Evolutionary conservation across 2,797 vertebrate species (phyloP).

Genomic region (Heliangelus exortis): DNA sequence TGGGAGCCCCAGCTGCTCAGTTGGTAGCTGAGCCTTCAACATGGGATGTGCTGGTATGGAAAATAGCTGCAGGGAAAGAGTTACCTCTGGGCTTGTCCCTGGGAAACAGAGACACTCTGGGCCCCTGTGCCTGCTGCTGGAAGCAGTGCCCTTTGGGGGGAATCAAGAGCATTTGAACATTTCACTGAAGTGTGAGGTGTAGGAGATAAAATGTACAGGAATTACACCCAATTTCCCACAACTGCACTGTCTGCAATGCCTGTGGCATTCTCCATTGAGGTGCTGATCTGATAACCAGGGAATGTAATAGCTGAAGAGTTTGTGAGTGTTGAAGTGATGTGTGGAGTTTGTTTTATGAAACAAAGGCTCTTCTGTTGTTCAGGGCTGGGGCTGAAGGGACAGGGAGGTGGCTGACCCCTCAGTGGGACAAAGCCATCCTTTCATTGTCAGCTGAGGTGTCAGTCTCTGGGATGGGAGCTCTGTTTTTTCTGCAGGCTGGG

Average conservation of each 20-base stretch:
- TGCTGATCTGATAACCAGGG: neutral
- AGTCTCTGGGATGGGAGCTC: neutral
- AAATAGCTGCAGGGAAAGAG: too few species aligned
- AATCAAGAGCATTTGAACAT: fast-evolving
- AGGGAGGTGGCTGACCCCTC: neutral
- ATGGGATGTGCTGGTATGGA: neutral
- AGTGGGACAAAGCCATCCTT: neutral
- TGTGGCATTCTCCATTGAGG: neutral
- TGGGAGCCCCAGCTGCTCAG: fast-evolving
- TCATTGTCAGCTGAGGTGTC: fast-evolving
- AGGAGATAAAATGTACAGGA: fast-evolving
- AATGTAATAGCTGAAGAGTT: neutral
- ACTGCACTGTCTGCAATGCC: fast-evolving
- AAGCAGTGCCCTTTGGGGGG: neutral
- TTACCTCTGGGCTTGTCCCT: neutral
- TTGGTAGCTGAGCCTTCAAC: neutral
- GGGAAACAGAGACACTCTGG: fast-evolving
- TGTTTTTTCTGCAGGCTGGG: neutral
- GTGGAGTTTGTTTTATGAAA: neutral
- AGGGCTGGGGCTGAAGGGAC: fast-evolving
- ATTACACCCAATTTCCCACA: fast-evolving
- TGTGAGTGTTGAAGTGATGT: neutral
- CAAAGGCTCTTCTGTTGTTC: neutral
- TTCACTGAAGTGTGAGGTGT: neutral
- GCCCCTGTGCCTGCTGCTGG: neutral